Conservation (phyloP, 2,113 vertebrate species). For the Odocoileus hemionus region DNA sequence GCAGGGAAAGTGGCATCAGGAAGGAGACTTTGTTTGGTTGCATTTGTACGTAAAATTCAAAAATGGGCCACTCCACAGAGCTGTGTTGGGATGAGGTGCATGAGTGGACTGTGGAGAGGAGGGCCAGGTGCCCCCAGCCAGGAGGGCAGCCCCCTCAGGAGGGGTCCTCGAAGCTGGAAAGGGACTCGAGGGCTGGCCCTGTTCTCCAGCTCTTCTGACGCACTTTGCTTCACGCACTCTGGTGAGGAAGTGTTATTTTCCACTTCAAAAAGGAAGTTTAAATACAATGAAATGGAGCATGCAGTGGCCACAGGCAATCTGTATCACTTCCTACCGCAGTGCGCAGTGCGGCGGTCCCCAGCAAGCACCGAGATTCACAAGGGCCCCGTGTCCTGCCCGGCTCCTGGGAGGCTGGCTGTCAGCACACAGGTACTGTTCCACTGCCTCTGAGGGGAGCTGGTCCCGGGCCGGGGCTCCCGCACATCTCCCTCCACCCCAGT, state of each 20-base stretch:
- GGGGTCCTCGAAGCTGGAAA: neutral
- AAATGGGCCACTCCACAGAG: neutral
- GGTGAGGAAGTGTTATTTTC: accelerated
- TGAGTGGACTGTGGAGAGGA: neutral
- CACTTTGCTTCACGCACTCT: neutral
- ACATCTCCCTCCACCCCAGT: neutral
- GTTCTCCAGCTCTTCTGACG: neutral
- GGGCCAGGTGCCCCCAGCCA: neutral
- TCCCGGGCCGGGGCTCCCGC: neutral
- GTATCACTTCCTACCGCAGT: no score
- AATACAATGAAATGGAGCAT: neutral
- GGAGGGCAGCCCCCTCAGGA: neutral
- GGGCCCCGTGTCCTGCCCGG: neutral
- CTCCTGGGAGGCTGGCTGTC: neutral
- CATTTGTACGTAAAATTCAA: neutral
- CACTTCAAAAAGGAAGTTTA: neutral
- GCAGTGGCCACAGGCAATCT: neutral
- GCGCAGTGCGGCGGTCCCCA: accelerated
- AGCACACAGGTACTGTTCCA: neutral
- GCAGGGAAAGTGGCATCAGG: neutral
- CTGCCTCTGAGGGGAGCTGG: neutral
- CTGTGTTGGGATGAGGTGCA: accelerated
- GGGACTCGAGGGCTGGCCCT: neutral
- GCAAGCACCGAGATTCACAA: accelerated
- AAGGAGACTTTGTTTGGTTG: accelerated